These are phyloP conservation scores for Nematostella vectensis DNA, from an alignment of 92 coral and sea anemone genomes.

Conservation along the genomic window DNA sequence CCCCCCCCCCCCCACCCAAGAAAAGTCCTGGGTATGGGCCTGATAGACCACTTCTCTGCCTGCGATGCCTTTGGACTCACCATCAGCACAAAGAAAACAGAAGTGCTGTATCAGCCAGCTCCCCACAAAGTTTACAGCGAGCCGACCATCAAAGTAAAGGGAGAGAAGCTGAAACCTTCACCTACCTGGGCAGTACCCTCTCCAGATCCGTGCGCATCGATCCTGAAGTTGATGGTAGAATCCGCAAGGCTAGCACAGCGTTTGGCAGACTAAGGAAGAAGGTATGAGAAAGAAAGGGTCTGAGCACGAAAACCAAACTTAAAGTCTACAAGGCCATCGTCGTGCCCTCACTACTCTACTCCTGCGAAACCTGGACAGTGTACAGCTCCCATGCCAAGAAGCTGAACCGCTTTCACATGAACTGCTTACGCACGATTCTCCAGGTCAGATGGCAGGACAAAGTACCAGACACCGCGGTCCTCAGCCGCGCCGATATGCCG, in stretches of 20 bases:
- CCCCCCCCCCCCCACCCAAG: no score
- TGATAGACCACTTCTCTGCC: no score
- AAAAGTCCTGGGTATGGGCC: no score
- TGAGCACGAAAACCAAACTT: slow-evolving; percentile 5
- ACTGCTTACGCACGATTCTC: slow-evolving; percentile 3
- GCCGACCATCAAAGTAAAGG: no score
- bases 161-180: slow-evolving; percentile 7
- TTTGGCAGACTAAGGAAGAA: slow-evolving; percentile 25
- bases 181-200: slow-evolving; percentile 17
- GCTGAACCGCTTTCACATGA: slow-evolving; percentile 2
- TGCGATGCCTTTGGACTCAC: slow-evolving; percentile 29
- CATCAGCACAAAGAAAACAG: slow-evolving; percentile 2
- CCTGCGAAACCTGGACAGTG: slow-evolving; percentile 27
- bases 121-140: no score
- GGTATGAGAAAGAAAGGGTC: slow-evolving; percentile 13
- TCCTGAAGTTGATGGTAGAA: slow-evolving; percentile 8
- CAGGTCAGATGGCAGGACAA: slow-evolving; percentile 5
- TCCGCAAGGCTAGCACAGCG: slow-evolving; percentile 14
- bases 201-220: slow-evolving; percentile 1
- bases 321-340: slow-evolving; percentile 22
- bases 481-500: slow-evolving; percentile 3
- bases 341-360: slow-evolving; percentile 23
- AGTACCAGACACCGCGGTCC: background rate
- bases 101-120: background rate
- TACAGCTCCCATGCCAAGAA: slow-evolving; percentile 3